A percentile compares a stretch with the other conserved stretches of the same genome.
These are phyloP conservation scores for Panzeria rudis DNA, from an alignment of 2,888 invertebrate species.

Conservation along the genomic window DNA sequence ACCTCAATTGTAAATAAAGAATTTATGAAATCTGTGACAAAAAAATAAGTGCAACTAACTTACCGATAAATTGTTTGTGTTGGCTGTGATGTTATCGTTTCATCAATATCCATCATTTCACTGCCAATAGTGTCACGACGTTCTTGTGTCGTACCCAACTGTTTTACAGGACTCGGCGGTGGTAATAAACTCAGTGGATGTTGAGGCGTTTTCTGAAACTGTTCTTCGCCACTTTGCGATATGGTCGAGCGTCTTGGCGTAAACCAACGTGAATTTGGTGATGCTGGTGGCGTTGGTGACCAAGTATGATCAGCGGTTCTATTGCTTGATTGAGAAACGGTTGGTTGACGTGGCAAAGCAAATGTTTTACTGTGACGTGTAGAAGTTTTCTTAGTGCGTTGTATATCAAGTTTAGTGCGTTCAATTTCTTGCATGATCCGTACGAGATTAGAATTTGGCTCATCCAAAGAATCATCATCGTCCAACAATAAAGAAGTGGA, in stretches of 20 bases:
- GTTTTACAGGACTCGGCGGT: slow-evolving; percentile 52
- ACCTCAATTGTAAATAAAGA: too few species aligned
- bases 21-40: too few species aligned
- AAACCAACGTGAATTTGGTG: slow-evolving; percentile 75
- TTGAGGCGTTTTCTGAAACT: slow-evolving; percentile 30
- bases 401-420: slow-evolving; percentile 80
- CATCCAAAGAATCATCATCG: slow-evolving; percentile 76
- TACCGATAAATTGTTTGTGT: slow-evolving; percentile 70
- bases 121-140: slow-evolving; percentile 78
- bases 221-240: slow-evolving; percentile 60
- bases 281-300: slow-evolving; percentile 80
- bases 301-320: slow-evolving; percentile 76
- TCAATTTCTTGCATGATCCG: slow-evolving; percentile 80
- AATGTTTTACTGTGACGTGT: slow-evolving; percentile 64
- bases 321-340: slow-evolving; percentile 66
- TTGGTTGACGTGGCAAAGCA: slow-evolving; percentile 53
- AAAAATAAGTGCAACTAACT: too few species aligned
- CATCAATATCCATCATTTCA: slow-evolving; percentile 77
- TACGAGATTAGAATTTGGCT: slow-evolving; percentile 76
- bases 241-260: slow-evolving; percentile 60
- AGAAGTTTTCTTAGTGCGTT: slow-evolving; percentile 78
- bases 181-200: slow-evolving; percentile 34
- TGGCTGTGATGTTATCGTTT: slow-evolving; percentile 71
- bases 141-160: slow-evolving; percentile 26
- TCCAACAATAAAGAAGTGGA: slow-evolving; percentile 44